Evolutionary conservation across 1,140 invertebrate species (phyloP).

Genomic region (Oncopodura yosiiana): DNA sequence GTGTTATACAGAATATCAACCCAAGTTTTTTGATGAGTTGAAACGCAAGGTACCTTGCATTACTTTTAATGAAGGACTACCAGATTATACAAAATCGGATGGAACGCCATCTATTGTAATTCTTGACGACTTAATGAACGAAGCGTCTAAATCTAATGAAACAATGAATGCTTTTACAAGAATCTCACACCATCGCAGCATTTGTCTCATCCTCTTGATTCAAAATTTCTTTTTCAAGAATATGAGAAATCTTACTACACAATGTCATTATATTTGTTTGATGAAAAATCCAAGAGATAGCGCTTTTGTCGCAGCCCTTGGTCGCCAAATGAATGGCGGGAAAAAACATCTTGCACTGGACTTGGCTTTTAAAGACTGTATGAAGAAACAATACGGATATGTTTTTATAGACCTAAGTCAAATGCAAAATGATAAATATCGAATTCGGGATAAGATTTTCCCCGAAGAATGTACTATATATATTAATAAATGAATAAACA

Average conservation of each 20-base stretch:
- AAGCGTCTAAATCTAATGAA: not conserved
- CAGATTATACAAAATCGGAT: too few species aligned
- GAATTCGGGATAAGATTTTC: constrained; percentile 8
- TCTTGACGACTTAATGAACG: constrained; percentile 23
- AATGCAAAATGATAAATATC: constrained; percentile 10
- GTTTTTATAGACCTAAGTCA: constrained; percentile 11
- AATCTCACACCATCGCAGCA: constrained; percentile 15
- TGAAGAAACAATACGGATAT: constrained; percentile 6
- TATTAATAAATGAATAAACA: not conserved
- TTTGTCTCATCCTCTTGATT: constrained; percentile 1
- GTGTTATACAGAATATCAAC: constrained; percentile 13
- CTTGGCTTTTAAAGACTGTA: constrained; percentile 2
- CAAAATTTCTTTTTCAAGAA: constrained; percentile 18
- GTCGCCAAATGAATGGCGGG: constrained; percentile 18
- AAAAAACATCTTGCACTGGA: constrained; percentile 11
- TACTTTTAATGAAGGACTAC: not conserved
- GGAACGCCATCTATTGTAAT: constrained; percentile 5
- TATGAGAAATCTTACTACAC: not conserved
- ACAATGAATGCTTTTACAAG: constrained; percentile 3
- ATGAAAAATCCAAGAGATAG: constrained; percentile 17
- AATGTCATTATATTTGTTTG: constrained; percentile 13
- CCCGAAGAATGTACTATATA: constrained; percentile 21
- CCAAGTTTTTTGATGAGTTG: constrained; percentile 1
- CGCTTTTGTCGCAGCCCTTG: not conserved
- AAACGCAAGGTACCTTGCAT: not conserved